These are phyloP conservation scores for Troilus luridus DNA, from an alignment of 2,888 invertebrate genomes.

Conservation along the genomic window DNA sequence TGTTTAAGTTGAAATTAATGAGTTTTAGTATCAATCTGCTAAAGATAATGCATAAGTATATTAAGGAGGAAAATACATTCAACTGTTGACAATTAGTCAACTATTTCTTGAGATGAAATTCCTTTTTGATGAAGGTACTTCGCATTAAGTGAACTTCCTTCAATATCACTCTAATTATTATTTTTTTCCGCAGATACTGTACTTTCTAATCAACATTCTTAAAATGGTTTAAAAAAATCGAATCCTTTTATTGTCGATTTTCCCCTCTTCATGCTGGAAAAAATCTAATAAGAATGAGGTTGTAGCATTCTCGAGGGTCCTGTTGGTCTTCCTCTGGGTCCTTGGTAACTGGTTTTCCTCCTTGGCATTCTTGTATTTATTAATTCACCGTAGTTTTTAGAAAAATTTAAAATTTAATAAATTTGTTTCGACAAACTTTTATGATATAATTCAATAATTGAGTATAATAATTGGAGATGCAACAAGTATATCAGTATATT, in stretches of 20 bases:
- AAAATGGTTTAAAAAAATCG: no score
- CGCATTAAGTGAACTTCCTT: not conserved
- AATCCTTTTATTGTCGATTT: not conserved
- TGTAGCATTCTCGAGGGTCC: not conserved
- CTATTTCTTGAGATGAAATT: not conserved
- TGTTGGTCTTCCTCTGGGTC: not conserved
- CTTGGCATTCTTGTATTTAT: not conserved
- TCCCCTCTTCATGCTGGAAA: not conserved
- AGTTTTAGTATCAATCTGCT: not conserved
- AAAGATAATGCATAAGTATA: not conserved
- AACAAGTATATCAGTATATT: no score
- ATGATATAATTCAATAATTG: no score
- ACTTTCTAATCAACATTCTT: not conserved
- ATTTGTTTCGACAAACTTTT: no score
- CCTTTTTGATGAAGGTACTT: not conserved
- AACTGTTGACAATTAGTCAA: not conserved
- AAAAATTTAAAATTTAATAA: no score
- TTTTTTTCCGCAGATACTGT: not conserved
- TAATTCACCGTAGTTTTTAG: no score
- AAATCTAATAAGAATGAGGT: not conserved
- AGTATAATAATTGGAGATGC: no score
- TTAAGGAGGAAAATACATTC: not conserved
- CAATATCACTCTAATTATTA: not conserved
- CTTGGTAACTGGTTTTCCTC: no score
- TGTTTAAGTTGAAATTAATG: no score